Percentiles rank a stretch among this genome's conserved stretches.
These are phyloP conservation scores for Aphelinus atriplicis DNA, from an alignment of 1,140 invertebrate genomes.

Conservation along the genomic window DNA sequence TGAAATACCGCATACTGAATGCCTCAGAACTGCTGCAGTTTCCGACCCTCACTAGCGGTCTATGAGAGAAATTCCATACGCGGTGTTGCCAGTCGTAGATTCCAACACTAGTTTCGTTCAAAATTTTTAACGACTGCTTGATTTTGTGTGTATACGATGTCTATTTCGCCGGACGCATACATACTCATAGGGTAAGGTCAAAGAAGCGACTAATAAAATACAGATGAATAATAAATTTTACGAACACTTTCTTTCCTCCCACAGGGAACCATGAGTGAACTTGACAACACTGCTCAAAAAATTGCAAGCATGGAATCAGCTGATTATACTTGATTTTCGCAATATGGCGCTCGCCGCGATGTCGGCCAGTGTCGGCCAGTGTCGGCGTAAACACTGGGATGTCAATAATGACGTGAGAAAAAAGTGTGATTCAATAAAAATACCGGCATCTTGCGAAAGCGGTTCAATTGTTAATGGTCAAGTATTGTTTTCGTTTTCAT, in stretches of 20 bases:
- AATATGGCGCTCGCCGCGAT: background rate
- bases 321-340: constrained; percentile 4
- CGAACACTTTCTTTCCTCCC: too few species aligned
- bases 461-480: background rate
- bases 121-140: too few species aligned
- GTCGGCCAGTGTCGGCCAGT: too few species aligned
- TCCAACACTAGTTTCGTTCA: too few species aligned
- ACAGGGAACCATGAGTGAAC: background rate
- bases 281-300: constrained; percentile 11
- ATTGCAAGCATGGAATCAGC: background rate
- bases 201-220: too few species aligned
- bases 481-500: background rate
- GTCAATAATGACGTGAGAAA: background rate
- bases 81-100: constrained; percentile 16
- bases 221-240: too few species aligned
- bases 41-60: background rate
- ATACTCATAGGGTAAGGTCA: too few species aligned
- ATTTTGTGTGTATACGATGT: too few species aligned
- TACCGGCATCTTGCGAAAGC: too few species aligned
- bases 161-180: too few species aligned
- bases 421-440: background rate
- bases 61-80: background rate
- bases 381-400: too few species aligned
- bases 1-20: constrained; percentile 17
- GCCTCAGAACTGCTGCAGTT: too few species aligned